phyloP scores from a whole-genome alignment of 1,140 invertebrate genomes.

The Whitmania pigra region DNA sequence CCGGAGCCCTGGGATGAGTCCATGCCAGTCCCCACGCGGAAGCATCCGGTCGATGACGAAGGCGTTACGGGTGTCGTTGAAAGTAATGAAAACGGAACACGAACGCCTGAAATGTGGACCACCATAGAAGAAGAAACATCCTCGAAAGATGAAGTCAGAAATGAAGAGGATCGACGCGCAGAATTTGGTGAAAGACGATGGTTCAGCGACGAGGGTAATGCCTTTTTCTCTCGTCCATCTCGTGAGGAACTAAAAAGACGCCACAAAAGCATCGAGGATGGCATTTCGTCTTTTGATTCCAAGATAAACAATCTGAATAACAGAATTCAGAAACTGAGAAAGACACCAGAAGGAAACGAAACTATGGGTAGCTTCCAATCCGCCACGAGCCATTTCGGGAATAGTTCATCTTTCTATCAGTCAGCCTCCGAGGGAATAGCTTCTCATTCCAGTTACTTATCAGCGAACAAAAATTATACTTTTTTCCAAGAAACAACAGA shows the following conservation, averaged over 20 bases:
- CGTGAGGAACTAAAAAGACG: constrained; percentile 1
- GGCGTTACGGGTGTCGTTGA: background rate
- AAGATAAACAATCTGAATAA: no score
- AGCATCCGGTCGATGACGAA: background rate
- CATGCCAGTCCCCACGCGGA: background rate
- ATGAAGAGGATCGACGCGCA: background rate
- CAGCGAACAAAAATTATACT: no score
- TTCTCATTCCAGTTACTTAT: no score
- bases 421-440: no score
- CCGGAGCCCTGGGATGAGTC: constrained; percentile 6
- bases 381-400: no score
- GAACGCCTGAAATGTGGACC: background rate
- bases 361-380: no score
- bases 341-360: no score
- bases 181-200: background rate
- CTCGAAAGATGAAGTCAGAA: background rate
- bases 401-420: no score
- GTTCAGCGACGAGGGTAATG: background rate
- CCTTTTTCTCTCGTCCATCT: constrained; percentile 5
- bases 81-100: background rate
- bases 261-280: background rate
- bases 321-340: no score
- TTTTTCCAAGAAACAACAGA: no score
- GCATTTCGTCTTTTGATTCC: no score
- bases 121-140: background rate